Evolutionary conservation across 2,797 vertebrate species (phyloP).

Genomic region (Iguana delicatissima): DNA sequence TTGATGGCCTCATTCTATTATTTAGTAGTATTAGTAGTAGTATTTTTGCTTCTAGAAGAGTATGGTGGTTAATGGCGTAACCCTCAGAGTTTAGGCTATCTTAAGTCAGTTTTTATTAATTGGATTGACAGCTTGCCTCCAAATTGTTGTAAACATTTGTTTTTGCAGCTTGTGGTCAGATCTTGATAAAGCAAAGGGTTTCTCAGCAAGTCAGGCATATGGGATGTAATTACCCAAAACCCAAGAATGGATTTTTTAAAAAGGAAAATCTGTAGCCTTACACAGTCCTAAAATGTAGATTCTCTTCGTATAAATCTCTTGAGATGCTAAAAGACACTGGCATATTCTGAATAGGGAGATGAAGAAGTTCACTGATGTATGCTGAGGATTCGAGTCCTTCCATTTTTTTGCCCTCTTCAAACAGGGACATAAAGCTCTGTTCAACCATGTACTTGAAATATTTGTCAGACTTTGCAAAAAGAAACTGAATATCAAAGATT

Average conservation of each 20-base stretch:
- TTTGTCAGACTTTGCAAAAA: not conserved
- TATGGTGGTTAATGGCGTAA: not conserved
- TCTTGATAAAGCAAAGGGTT: not conserved
- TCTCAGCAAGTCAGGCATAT: not conserved
- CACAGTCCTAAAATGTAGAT: not conserved
- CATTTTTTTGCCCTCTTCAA: slow-evolving; percentile 19
- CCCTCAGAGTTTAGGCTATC: not conserved
- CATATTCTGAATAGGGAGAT: not conserved
- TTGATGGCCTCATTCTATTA: not conserved
- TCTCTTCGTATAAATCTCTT: not conserved
- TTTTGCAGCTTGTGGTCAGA: no score
- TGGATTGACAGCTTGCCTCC: not conserved
- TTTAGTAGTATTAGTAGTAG: not conserved
- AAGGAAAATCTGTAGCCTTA: not conserved
- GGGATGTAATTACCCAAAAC: not conserved
- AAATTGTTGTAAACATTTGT: not conserved
- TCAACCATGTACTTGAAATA: not conserved
- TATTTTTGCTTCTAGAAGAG: not conserved
- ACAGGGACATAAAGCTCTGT: not conserved
- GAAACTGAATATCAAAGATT: not conserved
- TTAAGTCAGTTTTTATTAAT: not conserved
- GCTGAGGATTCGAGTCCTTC: not conserved
- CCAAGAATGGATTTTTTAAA: not conserved
- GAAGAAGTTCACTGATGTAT: not conserved
- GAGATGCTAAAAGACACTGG: not conserved